Conservation (phyloP, 1,140 invertebrate genomes). For the Trialeurodes vaporariorum region DNA sequence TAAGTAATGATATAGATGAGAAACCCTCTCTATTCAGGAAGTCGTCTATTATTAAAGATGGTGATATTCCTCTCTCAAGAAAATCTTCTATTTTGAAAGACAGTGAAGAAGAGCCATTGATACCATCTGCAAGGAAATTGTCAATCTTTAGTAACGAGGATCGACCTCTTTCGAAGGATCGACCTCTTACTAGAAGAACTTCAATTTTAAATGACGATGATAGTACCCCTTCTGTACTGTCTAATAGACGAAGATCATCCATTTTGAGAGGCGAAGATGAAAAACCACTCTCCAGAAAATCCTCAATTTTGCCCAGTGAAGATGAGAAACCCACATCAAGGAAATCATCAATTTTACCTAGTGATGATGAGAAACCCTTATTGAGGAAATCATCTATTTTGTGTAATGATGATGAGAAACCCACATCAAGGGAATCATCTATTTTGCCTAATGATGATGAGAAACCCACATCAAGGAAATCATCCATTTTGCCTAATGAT, state of each 20-base stretch:
- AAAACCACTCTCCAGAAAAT: background rate
- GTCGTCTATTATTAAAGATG: background rate
- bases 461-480: background rate
- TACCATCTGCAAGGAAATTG: background rate
- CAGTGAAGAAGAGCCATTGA: background rate
- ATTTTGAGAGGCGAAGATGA: background rate
- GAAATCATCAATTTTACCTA: background rate
- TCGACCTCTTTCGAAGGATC: background rate
- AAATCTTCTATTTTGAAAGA: background rate
- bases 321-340: background rate
- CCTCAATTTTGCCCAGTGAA: background rate
- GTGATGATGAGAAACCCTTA: background rate
- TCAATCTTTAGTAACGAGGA: background rate
- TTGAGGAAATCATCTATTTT: conserved; percentile 4
- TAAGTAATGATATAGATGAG: background rate
- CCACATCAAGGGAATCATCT: background rate
- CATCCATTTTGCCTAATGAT: background rate
- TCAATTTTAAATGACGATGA: background rate
- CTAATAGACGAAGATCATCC: background rate
- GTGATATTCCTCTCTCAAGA: background rate
- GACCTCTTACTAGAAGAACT: background rate
- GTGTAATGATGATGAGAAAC: conserved; percentile 2
- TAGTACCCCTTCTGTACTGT: no score
- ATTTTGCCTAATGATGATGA: conserved; percentile 5
- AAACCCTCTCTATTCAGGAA: background rate